Conservation (phyloP, 2,113 vertebrate species). For the Hirundichthys speculiger region DNA sequence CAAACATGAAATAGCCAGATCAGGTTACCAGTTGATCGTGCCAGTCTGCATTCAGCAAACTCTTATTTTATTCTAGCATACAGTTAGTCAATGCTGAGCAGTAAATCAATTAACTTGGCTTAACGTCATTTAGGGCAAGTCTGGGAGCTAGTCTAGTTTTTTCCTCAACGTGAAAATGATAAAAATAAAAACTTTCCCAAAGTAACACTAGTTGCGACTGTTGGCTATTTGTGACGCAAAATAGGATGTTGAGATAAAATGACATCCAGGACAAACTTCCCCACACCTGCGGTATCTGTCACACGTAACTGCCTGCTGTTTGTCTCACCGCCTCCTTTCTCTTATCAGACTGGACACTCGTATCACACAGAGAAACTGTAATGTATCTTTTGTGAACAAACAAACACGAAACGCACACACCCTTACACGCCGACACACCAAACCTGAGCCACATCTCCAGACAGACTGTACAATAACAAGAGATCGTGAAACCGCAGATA, state of each 20-base stretch:
- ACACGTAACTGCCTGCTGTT: slow-evolving; percentile 10
- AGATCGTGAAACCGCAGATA: slow-evolving; percentile 18
- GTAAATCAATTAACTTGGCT: too few relatives aligned
- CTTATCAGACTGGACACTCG: slow-evolving; percentile 16
- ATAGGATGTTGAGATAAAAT: slow-evolving; percentile 6
- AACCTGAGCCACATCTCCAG: slow-evolving; percentile 34
- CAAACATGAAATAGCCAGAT: too few relatives aligned
- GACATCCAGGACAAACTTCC: slow-evolving; percentile 12
- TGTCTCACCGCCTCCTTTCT: slow-evolving; percentile 17
- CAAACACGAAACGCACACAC: slow-evolving; percentile 14
- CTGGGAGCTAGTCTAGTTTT: too few relatives aligned
- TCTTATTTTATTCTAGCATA: too few relatives aligned
- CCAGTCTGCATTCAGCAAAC: too few relatives aligned
- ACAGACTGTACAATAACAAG: slow-evolving; percentile 31
- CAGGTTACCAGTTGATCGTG: too few relatives aligned
- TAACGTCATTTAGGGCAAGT: too few relatives aligned
- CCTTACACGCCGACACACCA: not conserved
- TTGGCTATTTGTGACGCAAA: not conserved
- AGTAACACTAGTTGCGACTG: too few relatives aligned
- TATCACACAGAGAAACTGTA: slow-evolving; percentile 22
- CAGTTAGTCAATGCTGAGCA: too few relatives aligned
- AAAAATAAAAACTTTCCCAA: not conserved
- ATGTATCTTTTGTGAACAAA: slow-evolving; percentile 20
- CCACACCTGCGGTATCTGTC: slow-evolving; percentile 10
- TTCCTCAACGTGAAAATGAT: too few relatives aligned